A percentile compares a stretch with the other conserved stretches of the same genome.
These are phyloP conservation scores for Periparus ater DNA, from an alignment of 2,797 vertebrate species.

Conservation along the genomic window DNA sequence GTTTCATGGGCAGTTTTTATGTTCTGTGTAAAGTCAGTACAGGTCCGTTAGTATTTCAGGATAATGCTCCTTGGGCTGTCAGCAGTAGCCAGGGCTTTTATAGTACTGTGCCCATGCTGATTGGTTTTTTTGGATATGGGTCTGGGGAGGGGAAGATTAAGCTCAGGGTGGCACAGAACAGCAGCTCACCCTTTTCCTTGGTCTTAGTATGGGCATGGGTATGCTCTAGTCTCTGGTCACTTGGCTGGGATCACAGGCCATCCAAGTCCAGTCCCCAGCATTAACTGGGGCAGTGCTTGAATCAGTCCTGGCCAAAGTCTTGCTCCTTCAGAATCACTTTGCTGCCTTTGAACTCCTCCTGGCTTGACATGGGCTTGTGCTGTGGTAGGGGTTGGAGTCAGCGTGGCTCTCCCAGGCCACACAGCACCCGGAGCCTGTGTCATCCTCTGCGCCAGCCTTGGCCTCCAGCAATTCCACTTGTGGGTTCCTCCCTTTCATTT, in stretches of 20 bases:
- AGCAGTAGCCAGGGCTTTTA: background rate
- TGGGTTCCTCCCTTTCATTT: constrained; percentile 29
- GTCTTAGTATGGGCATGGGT: background rate
- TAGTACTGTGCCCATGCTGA: background rate
- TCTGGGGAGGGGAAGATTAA: background rate
- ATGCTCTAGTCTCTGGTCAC: fast-evolving
- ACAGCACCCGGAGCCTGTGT: background rate
- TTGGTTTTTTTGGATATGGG: background rate
- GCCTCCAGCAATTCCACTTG: background rate
- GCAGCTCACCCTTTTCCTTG: background rate
- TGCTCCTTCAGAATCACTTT: background rate
- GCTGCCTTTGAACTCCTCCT: constrained; percentile 24
- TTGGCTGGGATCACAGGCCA: fast-evolving
- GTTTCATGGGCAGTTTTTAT: background rate
- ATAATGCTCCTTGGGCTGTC: background rate
- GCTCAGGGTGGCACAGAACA: background rate
- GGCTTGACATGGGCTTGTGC: background rate
- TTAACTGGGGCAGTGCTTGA: background rate
- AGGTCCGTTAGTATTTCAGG: background rate
- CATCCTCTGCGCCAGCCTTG: background rate
- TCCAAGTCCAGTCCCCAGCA: background rate
- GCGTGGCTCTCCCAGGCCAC: background rate
- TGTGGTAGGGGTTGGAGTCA: constrained; percentile 28
- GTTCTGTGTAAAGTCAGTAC: background rate
- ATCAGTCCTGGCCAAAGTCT: background rate